phyloP scores from a whole-genome alignment of 2,113 vertebrate species.

The Psophia crepitans region DNA sequence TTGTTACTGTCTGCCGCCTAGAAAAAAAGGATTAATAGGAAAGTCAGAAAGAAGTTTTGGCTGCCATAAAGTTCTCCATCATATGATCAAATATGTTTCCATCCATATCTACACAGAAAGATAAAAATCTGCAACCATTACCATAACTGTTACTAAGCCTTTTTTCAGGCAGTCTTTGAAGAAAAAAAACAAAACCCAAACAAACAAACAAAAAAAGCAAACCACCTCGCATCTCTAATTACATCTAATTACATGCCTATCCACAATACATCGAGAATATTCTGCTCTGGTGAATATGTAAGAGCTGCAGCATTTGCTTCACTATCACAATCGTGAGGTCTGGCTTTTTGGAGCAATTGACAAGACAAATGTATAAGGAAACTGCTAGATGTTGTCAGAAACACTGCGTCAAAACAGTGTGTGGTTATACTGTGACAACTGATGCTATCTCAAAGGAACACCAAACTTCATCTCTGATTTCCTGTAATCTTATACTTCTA shows the following conservation, averaged over 20 bases:
- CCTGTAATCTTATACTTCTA: not conserved
- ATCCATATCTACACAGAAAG: not conserved
- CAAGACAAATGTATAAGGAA: not conserved
- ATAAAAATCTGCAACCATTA: not conserved
- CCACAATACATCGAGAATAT: not conserved
- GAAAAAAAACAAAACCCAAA: not conserved
- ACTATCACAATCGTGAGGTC: not conserved
- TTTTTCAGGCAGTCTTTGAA: not conserved
- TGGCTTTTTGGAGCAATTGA: not conserved
- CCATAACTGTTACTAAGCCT: not conserved
- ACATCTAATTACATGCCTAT: not conserved
- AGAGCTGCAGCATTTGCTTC: not conserved
- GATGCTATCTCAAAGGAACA: constrained; percentile 34
- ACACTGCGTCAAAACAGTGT: not conserved
- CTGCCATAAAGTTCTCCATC: not conserved
- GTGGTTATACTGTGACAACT: not conserved
- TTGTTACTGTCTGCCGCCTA: constrained; percentile 96
- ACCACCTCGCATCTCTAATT: not conserved
- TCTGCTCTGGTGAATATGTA: not conserved
- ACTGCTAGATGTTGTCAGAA: not conserved
- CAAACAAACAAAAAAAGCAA: not conserved
- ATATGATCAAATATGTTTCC: not conserved
- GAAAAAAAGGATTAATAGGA: not conserved
- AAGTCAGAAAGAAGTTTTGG: not conserved
- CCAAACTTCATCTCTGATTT: not conserved